phyloP scores from a whole-genome alignment of 1,140 invertebrate species.

The Bombus balteatus region DNA sequence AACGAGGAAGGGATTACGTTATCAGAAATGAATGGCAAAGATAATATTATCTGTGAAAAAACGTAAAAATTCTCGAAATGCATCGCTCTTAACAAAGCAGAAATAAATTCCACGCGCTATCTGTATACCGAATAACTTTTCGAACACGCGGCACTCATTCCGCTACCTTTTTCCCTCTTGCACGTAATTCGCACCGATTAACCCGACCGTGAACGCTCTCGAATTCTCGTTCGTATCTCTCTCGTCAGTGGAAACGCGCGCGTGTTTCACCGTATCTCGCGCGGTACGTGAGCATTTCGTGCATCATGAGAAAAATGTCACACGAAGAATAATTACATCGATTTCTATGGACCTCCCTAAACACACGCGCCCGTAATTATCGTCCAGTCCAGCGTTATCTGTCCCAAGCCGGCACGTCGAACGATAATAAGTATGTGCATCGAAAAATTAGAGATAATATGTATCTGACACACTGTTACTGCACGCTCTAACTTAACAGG shows the following conservation, averaged over 20 bases:
- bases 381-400: conserved; percentile 23
- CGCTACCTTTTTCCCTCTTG: neutral
- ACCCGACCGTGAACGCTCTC: neutral
- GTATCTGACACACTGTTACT: neutral
- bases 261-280: neutral
- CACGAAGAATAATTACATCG: conserved; percentile 36
- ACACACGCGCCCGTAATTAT: conserved; percentile 18
- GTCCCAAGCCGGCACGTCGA: neutral
- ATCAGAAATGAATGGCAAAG: neutral
- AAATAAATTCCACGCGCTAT: conserved; percentile 18
- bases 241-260: neutral
- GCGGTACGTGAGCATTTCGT: neutral
- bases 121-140: conserved; percentile 2
- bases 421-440: conserved; percentile 18
- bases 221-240: conserved; percentile 6
- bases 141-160: neutral
- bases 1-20: neutral
- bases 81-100: neutral
- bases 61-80: neutral
- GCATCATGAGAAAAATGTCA: conserved; percentile 31
- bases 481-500: conserved; percentile 12
- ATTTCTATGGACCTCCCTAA: conserved; percentile 8
- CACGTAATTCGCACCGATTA: conserved; percentile 13
- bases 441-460: conserved; percentile 53
- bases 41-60: neutral